Evolutionary conservation across 64 coral and sea anemone species (phyloP).

Genomic region (Cladopsammia gracilis): DNA sequence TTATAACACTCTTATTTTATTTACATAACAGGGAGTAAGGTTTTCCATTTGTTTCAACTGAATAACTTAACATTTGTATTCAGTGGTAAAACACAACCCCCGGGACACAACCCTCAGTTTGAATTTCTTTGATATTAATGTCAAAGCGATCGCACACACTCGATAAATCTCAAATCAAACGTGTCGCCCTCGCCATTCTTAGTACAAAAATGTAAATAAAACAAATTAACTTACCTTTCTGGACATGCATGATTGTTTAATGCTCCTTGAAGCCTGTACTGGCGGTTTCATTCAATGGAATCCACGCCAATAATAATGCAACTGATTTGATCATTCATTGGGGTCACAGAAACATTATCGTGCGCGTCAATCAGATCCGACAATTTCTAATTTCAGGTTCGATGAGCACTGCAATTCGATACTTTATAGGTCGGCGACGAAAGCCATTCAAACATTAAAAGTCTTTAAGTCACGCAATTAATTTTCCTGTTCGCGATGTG

Average conservation of each 20-base stretch:
- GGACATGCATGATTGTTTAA: not conserved
- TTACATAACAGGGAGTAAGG: not conserved
- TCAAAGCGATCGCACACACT: no score
- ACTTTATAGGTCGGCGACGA: not conserved
- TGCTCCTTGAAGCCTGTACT: not conserved
- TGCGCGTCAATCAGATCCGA: not conserved
- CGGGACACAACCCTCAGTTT: no score
- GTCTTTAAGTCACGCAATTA: constrained; percentile 23
- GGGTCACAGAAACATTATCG: not conserved
- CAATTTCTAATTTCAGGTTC: not conserved
- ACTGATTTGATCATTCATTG: not conserved
- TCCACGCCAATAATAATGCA: not conserved
- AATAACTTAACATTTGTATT: not conserved
- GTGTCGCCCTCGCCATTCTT: not conserved
- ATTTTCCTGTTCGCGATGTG: not conserved
- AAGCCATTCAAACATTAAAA: not conserved
- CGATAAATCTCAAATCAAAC: not conserved
- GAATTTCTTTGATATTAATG: no score
- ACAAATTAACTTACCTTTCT: not conserved
- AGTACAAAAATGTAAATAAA: not conserved
- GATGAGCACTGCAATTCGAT: not conserved
- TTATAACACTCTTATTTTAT: constrained; percentile 10
- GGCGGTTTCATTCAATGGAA: constrained; percentile 2
- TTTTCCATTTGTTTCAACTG: not conserved
- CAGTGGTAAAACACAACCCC: no score